phyloP scores from a whole-genome alignment of 2,888 invertebrate species.

The Amitus sp. region DNA sequence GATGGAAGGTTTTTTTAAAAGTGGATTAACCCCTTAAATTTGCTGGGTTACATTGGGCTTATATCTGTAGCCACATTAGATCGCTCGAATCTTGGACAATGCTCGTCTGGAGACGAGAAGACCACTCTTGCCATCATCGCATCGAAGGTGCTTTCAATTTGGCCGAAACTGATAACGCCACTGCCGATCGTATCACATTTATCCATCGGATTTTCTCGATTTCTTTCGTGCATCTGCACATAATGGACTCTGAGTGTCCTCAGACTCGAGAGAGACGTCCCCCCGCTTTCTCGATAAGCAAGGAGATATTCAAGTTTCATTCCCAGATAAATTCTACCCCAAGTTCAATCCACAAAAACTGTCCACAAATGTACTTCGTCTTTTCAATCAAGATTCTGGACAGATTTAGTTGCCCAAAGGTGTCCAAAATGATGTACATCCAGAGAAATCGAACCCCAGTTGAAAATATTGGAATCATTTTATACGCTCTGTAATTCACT shows the following conservation, averaged over 20 bases:
- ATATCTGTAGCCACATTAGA: conserved; percentile 15
- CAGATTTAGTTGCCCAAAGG: too few relatives aligned
- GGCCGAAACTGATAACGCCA: conserved; percentile 7
- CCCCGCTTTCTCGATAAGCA: too few relatives aligned
- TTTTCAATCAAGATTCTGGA: too few relatives aligned
- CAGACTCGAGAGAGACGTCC: too few relatives aligned
- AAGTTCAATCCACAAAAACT: too few relatives aligned
- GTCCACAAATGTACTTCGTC: too few relatives aligned
- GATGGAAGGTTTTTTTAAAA: too few relatives aligned
- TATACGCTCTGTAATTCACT: too few relatives aligned
- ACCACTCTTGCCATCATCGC: conserved; percentile 40
- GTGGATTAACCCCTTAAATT: too few relatives aligned
- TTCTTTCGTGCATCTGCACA: neutral
- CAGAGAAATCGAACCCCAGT: too few relatives aligned
- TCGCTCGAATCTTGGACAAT: conserved; percentile 28
- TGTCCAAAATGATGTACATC: too few relatives aligned
- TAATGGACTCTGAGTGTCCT: neutral
- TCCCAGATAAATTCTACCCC: neutral
- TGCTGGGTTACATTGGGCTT: conserved; percentile 8
- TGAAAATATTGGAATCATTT: too few relatives aligned
- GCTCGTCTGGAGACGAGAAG: conserved; percentile 40
- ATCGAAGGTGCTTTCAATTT: conserved; percentile 35
- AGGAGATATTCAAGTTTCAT: neutral
- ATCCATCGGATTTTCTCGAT: neutral
- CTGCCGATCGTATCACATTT: conserved; percentile 4